Percentiles rank a stretch among this genome's conserved stretches.
These are phyloP conservation scores for Nyctibius bracteatus DNA, from an alignment of 2,113 vertebrate genomes.

Conservation along the genomic window DNA sequence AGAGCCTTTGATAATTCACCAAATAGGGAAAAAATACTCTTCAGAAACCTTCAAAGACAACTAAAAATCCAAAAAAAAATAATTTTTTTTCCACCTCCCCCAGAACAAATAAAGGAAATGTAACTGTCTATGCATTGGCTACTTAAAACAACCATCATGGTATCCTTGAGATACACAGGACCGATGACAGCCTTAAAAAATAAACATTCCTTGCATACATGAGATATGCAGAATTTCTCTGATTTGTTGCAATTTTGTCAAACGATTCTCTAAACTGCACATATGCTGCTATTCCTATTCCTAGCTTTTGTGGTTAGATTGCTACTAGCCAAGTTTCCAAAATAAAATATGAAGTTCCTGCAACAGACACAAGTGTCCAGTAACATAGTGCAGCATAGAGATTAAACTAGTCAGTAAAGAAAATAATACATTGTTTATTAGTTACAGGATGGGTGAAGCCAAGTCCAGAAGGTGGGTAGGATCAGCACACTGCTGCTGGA, in stretches of 20 bases:
- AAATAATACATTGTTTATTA: slow-evolving; percentile 30
- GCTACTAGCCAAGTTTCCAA: slow-evolving; percentile 46
- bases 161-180: neutral
- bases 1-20: neutral
- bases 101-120: neutral
- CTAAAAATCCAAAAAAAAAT: neutral
- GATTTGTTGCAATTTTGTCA: neutral
- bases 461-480: neutral
- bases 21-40: neutral
- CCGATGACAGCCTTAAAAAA: neutral
- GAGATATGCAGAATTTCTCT: neutral
- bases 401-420: slow-evolving; percentile 4
- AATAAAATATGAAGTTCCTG: slow-evolving; percentile 30
- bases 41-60: neutral
- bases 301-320: slow-evolving; percentile 15
- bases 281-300: neutral
- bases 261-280: neutral
- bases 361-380: neutral
- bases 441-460: neutral
- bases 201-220: neutral
- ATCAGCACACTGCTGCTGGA: neutral
- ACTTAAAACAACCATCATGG: neutral
- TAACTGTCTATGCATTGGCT: neutral
- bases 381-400: neutral
- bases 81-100: neutral